These are phyloP conservation scores for Anguilla obscura DNA, from an alignment of 2,797 vertebrate species.

Conservation along the genomic window DNA sequence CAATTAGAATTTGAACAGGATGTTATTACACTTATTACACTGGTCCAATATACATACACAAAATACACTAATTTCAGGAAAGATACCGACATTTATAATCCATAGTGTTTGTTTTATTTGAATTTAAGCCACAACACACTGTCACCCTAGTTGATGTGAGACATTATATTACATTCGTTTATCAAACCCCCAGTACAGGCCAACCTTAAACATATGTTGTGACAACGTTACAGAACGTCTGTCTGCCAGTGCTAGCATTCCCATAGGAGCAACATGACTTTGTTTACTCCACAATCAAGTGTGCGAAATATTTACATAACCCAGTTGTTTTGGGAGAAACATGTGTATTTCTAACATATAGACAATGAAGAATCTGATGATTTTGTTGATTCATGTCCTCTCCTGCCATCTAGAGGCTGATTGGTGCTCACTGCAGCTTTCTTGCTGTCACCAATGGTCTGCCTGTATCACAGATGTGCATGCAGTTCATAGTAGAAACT, in stretches of 20 bases:
- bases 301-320: neutral
- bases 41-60: neutral
- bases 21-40: neutral
- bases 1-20: neutral
- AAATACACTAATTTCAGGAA: neutral
- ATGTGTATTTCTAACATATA: neutral
- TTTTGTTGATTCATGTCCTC: neutral
- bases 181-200: no score
- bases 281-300: neutral
- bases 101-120: neutral
- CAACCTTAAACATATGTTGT: neutral
- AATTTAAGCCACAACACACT: neutral
- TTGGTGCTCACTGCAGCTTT: neutral
- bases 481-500: neutral
- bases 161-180: no score
- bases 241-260: neutral
- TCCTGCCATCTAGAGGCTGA: conserved; percentile 24
- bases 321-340: neutral
- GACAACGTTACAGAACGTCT: neutral
- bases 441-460: neutral
- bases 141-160: neutral
- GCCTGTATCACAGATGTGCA: neutral
- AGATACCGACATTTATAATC: neutral
- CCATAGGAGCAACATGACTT: neutral
- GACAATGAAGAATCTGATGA: neutral